These are phyloP conservation scores for Eupeodes corollae DNA, from an alignment of 1,140 invertebrate genomes.

Conservation along the genomic window DNA sequence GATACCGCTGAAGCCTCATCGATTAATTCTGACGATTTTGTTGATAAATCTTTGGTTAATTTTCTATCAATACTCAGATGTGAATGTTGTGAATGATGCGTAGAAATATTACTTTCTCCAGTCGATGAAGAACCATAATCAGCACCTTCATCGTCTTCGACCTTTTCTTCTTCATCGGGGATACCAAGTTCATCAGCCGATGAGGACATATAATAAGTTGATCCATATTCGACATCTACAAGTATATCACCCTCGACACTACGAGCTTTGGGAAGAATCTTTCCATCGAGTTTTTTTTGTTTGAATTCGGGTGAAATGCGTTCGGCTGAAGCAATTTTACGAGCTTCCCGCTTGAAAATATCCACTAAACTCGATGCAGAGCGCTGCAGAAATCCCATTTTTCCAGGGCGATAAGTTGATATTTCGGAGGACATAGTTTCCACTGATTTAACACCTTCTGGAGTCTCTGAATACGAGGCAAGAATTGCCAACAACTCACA, in stretches of 20 bases:
- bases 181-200: conserved; percentile 21
- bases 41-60: background rate
- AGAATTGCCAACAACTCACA: conserved; percentile 42
- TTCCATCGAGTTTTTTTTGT: conserved; percentile 2
- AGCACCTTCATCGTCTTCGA: conserved; percentile 16
- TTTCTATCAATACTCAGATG: background rate
- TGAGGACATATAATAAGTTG: conserved; percentile 29
- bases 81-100: background rate
- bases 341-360: conserved; percentile 7
- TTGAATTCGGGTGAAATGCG: conserved; percentile 3
- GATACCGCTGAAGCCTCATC: background rate
- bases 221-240: conserved; percentile 27
- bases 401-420: conserved; percentile 41
- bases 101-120: background rate
- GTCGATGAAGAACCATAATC: conserved; percentile 13
- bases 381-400: conserved; percentile 42
- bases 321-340: conserved; percentile 4
- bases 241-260: conserved; percentile 8
- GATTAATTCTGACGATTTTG: background rate
- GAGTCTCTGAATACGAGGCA: conserved; percentile 20
- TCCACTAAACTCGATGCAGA: conserved; percentile 5
- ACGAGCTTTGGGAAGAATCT: conserved; percentile 10
- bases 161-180: conserved; percentile 21
- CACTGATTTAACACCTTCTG: conserved; percentile 18
- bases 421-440: conserved; percentile 32